These are phyloP conservation scores for Drepana falcataria DNA, from an alignment of 2,888 invertebrate species.

Conservation along the genomic window DNA sequence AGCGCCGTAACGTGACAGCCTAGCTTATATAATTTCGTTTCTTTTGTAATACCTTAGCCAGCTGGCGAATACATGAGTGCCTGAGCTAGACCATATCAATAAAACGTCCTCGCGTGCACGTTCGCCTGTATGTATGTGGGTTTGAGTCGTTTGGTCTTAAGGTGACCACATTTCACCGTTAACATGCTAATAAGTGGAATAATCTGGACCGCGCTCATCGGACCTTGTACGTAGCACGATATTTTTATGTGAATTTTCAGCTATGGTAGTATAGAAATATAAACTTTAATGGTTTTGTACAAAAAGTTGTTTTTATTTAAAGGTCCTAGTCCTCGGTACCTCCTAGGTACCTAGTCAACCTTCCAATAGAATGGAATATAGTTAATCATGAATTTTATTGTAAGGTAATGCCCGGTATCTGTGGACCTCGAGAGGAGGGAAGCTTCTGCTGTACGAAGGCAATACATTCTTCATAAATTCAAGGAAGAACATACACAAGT, in stretches of 20 bases:
- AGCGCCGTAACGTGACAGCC: too few species aligned
- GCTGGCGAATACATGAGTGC: not conserved
- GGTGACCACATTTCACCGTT: not conserved
- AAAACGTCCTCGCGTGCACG: not conserved
- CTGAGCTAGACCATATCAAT: not conserved
- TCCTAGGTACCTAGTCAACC: too few species aligned
- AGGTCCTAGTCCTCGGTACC: too few species aligned
- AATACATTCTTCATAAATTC: constrained; percentile 57
- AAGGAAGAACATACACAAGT: constrained; percentile 36
- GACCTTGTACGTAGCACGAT: not conserved
- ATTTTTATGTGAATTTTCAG: not conserved
- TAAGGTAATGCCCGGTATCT: constrained; percentile 41
- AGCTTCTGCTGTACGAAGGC: constrained; percentile 49
- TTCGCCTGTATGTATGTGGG: not conserved
- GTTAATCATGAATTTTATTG: constrained; percentile 10
- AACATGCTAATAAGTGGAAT: not conserved
- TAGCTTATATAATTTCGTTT: too few species aligned
- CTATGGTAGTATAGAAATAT: too few species aligned
- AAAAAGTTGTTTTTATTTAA: too few species aligned
- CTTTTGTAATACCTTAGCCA: too few species aligned
- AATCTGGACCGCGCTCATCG: not conserved
- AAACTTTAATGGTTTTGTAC: too few species aligned
- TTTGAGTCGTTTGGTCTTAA: not conserved
- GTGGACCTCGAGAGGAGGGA: constrained; percentile 44
- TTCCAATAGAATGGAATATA: too few species aligned